Conservation (phyloP, 2,888 invertebrate genomes). For the Drosophila limbata region DNA sequence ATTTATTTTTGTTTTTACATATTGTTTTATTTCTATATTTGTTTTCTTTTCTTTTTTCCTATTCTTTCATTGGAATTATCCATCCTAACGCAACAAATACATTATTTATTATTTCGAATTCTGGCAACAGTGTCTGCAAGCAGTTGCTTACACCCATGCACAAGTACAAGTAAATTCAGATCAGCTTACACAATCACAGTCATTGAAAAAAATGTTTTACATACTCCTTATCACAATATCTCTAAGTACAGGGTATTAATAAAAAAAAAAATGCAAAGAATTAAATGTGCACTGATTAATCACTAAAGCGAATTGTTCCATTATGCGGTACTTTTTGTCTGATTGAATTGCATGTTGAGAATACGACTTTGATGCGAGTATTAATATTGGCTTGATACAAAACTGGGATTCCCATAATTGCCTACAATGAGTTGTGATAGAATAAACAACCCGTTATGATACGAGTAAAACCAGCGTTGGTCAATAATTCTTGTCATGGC, state of each 20-base stretch:
- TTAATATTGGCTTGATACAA: neutral
- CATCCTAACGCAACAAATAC: too few species aligned
- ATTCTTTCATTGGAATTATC: too few species aligned
- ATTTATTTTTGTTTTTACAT: too few species aligned
- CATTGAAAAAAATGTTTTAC: too few species aligned
- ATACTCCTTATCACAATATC: neutral
- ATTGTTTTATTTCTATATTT: too few species aligned
- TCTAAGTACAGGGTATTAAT: conserved; percentile 7
- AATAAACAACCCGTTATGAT: neutral
- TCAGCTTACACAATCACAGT: too few species aligned
- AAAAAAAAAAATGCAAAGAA: neutral
- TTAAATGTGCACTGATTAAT: conserved; percentile 25
- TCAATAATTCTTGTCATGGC: neutral
- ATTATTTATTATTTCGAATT: neutral
- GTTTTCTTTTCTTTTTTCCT: too few species aligned
- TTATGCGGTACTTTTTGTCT: conserved; percentile 19
- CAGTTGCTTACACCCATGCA: too few species aligned
- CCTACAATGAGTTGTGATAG: neutral
- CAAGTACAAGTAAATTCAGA: too few species aligned
- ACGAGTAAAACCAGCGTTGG: neutral
- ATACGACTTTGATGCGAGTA: neutral
- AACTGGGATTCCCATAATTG: conserved; percentile 13
- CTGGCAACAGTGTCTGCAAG: neutral
- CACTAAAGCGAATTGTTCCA: conserved; percentile 25
- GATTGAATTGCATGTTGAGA: conserved; percentile 2